phyloP scores from a whole-genome alignment of 1,140 invertebrate genomes.

The Temnothorax nylanderi region DNA sequence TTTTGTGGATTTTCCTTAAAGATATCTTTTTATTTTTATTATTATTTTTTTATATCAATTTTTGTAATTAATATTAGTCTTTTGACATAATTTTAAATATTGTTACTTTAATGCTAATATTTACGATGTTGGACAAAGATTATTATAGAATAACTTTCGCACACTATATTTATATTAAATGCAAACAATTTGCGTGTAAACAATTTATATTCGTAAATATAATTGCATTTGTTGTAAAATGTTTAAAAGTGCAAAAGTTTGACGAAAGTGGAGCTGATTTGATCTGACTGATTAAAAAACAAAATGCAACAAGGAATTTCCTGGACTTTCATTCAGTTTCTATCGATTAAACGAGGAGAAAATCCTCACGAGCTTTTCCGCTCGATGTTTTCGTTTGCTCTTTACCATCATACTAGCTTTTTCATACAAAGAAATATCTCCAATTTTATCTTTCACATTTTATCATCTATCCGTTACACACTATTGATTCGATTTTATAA shows the following conservation, averaged over 20 bases:
- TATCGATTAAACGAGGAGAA: slow-evolving; percentile 19
- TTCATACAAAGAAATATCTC: slow-evolving; percentile 32
- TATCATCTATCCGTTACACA: background rate
- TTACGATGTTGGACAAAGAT: background rate
- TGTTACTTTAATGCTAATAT: background rate
- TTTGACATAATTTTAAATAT: slow-evolving; percentile 5
- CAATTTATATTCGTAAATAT: background rate
- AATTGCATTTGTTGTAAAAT: background rate
- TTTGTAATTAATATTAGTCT: background rate
- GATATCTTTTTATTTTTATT: background rate
- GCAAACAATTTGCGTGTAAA: background rate
- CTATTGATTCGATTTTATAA: slow-evolving; percentile 40
- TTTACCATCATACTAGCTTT: background rate
- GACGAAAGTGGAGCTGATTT: background rate
- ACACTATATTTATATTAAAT: background rate
- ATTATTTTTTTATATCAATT: background rate
- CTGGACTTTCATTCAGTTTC: slow-evolving; percentile 16
- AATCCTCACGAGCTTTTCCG: slow-evolving; percentile 25
- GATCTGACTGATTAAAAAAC: slow-evolving; percentile 23
- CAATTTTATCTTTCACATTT: slow-evolving; percentile 44
- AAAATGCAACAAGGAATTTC: background rate
- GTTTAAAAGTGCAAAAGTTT: background rate
- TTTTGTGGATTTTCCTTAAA: background rate
- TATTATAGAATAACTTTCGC: background rate
- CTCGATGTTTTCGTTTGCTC: slow-evolving; percentile 20